Percentiles rank a stretch among this genome's conserved stretches.
These are phyloP conservation scores for Empidonax alnorum DNA, from an alignment of 2,113 vertebrate species.

Conservation along the genomic window DNA sequence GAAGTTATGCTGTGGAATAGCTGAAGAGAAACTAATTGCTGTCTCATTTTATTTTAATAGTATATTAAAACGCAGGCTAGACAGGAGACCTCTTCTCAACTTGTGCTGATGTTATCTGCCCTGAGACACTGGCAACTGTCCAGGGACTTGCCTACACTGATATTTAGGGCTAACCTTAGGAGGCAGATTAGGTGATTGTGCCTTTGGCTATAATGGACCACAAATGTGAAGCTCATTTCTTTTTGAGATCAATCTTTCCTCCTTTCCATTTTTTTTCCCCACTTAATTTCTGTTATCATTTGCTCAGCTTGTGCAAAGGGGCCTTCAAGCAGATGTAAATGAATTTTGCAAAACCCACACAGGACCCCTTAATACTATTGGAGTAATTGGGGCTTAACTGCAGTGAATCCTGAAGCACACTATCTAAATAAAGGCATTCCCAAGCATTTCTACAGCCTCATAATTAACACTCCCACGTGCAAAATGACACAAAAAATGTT, in stretches of 20 bases:
- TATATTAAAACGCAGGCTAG: slow-evolving; percentile 47
- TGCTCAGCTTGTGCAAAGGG: background rate
- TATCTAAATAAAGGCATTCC: slow-evolving; percentile 4
- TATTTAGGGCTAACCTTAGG: slow-evolving; percentile 56
- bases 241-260: slow-evolving; percentile 21
- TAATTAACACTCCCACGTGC: background rate
- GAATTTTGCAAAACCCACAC: slow-evolving; percentile 49
- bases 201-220: slow-evolving; percentile 42
- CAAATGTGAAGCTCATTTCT: slow-evolving; percentile 34
- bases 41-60: slow-evolving; percentile 69
- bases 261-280: background rate
- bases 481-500: background rate
- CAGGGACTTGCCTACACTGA: slow-evolving; percentile 53
- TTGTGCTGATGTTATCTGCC: slow-evolving; percentile 60
- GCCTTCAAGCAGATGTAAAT: slow-evolving; percentile 21
- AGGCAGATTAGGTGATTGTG: slow-evolving; percentile 50
- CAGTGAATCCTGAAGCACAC: slow-evolving; percentile 4
- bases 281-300: slow-evolving; percentile 16
- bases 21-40: slow-evolving; percentile 74
- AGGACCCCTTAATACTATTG: slow-evolving; percentile 28
- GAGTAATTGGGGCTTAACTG: slow-evolving; percentile 15
- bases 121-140: slow-evolving; percentile 42
- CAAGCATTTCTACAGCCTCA: background rate
- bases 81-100: slow-evolving; percentile 49
- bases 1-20: slow-evolving; percentile 69